Evolutionary conservation across 2,797 vertebrate genomes (phyloP), one percentile per base, ranked within the genome.

Genomic region (Galago senegalensis): DNA sequence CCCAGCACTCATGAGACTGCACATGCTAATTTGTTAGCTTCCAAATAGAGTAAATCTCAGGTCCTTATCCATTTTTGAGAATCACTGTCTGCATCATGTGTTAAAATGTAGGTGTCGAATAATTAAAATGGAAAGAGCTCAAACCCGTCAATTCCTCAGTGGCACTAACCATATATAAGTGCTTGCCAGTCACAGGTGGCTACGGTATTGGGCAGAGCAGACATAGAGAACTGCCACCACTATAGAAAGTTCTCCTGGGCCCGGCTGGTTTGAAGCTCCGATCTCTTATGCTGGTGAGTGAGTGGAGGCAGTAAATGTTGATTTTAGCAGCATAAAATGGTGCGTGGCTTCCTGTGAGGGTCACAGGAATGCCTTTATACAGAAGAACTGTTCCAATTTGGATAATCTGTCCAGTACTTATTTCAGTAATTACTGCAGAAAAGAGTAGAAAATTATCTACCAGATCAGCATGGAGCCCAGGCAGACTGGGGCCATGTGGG

Each of bases 51-150:
- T 65, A 73, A 82, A 49, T 82, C 65, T 87, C n/a, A 83, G 16
- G 84, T 25, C 29, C 14, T 77, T 85, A n/a, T 17, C 12, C 75
- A 1, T 56, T 93, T 20, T 29, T 82, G 56, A 92, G 34, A 73
- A 37, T 56, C 34, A 89, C 16, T 61, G 34, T 29, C 14, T 13
- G 53, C 12, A 60, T n/a, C 86, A 56, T 65, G 7, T 67, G 37
- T 81, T 85, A 81, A 86, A 63, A 40, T 84, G 80, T 91, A 61
- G 53, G 70, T 95, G 49, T 72, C 72, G 69, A 31, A 46, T 9
- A 83, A 81, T 81, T 89, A 84, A 81, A 83, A 76, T 60, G 7
- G 43, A 91, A 63, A 43, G 27, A 70, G 16, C 17, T 43, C 83
- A 23, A 10, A 61, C 89, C 58, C 75, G 7, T 46, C 13, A 43